These are phyloP conservation scores for Ptilonorhynchus violaceus DNA, from an alignment of 2,113 vertebrate genomes.

Conservation along the genomic window DNA sequence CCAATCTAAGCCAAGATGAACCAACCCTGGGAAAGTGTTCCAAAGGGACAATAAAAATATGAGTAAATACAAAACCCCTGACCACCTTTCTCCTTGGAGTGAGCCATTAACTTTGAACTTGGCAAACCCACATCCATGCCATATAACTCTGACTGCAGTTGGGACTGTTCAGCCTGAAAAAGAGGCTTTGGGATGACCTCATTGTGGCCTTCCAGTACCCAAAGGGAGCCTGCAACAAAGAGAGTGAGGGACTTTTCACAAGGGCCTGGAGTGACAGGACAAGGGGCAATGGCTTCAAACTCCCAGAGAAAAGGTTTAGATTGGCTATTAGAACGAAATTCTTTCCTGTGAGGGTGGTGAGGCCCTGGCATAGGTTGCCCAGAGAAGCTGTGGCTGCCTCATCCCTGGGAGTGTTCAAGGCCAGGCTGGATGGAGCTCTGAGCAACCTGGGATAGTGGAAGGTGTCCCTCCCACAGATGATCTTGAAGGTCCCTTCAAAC, in stretches of 20 bases:
- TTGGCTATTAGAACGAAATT: background rate
- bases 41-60: background rate
- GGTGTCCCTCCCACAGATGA: background rate
- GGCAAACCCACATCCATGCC: background rate
- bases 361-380: background rate
- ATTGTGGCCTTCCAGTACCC: accelerated
- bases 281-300: background rate
- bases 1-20: background rate
- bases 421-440: accelerated
- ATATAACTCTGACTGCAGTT: background rate
- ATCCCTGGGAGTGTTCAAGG: background rate
- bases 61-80: background rate
- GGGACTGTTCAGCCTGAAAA: background rate
- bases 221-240: background rate
- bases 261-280: background rate
- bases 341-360: accelerated
- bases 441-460: accelerated
- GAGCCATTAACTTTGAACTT: background rate
- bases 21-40: background rate
- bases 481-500: background rate
- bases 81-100: background rate
- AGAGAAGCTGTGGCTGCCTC: background rate
- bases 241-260: too few relatives aligned
- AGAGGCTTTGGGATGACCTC: background rate
- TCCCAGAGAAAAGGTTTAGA: background rate